Evolutionary conservation across 2,888 invertebrate species (phyloP).

Genomic region (Palloptera scutellata): DNA sequence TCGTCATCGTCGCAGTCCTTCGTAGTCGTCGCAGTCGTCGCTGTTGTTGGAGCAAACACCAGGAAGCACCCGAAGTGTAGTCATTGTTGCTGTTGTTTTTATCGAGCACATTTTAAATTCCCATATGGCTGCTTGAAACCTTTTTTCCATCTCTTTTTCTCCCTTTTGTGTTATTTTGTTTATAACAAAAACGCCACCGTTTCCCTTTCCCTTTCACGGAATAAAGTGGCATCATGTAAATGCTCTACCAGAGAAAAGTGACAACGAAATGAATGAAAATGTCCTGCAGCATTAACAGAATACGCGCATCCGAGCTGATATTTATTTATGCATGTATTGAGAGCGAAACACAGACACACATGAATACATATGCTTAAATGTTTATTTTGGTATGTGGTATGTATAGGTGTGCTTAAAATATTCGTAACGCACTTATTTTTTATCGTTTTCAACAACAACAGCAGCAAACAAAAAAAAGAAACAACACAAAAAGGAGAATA

Average conservation of each 20-base stretch:
- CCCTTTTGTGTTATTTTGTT: not conserved
- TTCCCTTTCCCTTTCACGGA: conserved; percentile 24
- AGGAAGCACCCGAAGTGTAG: conserved; percentile 36
- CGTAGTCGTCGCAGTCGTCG: conserved; percentile 36
- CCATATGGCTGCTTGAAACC: conserved; percentile 21
- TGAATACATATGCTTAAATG: not conserved
- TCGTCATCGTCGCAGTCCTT: conserved; percentile 23
- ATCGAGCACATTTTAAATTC: conserved; percentile 26
- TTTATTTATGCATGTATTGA: not conserved
- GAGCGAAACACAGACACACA: not conserved
- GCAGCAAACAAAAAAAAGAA: too few relatives aligned
- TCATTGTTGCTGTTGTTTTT: conserved; percentile 55
- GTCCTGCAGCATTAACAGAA: not conserved
- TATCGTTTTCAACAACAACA: not conserved
- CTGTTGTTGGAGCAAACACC: conserved; percentile 40
- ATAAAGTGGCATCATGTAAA: conserved; percentile 33
- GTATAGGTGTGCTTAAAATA: too few relatives aligned
- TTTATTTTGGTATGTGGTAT: too few relatives aligned
- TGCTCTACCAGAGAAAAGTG: conserved; percentile 6
- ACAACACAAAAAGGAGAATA: too few relatives aligned
- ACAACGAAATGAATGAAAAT: conserved; percentile 4
- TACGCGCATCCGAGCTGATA: not conserved
- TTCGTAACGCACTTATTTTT: too few relatives aligned
- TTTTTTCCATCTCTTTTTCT: not conserved
- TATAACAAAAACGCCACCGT: not conserved